Evolutionary conservation across 2,797 vertebrate genomes (phyloP).

Genomic region (Protonibea diacanthus): DNA sequence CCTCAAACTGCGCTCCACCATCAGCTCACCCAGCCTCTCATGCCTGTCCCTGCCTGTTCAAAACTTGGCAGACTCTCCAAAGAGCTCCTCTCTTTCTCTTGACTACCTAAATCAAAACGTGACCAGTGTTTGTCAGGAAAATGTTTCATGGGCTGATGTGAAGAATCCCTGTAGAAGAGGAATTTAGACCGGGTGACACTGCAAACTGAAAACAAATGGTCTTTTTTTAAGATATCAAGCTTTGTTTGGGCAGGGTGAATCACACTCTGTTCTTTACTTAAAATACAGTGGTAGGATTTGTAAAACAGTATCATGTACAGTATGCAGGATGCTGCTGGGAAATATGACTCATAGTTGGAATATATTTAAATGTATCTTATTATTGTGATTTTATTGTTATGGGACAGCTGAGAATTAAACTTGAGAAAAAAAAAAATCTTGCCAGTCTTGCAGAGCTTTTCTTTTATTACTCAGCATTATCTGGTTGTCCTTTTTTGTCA

Average conservation of each 20-base stretch:
- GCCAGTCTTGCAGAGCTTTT: no score
- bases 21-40: conserved; percentile 17
- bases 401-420: neutral
- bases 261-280: neutral
- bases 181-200: neutral
- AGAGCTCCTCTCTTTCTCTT: neutral
- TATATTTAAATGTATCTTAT: neutral
- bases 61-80: conserved; percentile 13
- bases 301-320: no score
- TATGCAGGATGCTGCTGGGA: neutral
- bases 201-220: neutral
- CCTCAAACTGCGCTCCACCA: neutral
- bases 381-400: neutral
- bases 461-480: no score
- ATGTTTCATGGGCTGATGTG: neutral
- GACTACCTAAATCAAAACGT: neutral
- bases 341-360: neutral
- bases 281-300: neutral
- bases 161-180: conserved; percentile 2
- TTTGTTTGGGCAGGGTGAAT: neutral
- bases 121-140: conserved; percentile 7
- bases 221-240: neutral
- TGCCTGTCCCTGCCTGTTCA: neutral
- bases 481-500: no score
- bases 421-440: neutral